Conservation (phyloP, 1,140 invertebrate species). For the Liolophura sinensis region DNA sequence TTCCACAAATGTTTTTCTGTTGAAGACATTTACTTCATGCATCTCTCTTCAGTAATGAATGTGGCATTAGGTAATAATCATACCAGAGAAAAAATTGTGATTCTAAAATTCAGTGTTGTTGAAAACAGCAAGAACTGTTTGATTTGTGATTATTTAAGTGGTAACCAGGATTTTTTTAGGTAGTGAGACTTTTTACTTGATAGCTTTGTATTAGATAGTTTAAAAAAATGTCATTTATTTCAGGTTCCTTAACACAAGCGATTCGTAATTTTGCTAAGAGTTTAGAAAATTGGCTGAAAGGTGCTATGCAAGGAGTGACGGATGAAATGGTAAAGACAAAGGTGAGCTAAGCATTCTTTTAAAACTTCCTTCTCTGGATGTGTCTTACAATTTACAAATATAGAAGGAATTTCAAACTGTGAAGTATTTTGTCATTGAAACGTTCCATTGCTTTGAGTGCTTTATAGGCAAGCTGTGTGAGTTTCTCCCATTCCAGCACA, state of each 20-base stretch:
- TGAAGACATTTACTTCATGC: no score
- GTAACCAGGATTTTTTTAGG: no score
- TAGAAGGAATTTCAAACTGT: not conserved
- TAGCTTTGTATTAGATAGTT: no score
- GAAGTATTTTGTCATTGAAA: not conserved
- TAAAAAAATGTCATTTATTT: slow-evolving; percentile 20
- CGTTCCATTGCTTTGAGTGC: not conserved
- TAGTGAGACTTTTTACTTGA: no score
- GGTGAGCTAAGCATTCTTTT: slow-evolving; percentile 54
- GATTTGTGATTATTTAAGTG: no score
- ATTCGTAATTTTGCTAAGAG: slow-evolving; percentile 93
- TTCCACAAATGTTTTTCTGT: no score
- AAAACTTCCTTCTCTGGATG: not conserved
- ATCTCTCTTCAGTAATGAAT: no score
- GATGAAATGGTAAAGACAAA: slow-evolving; percentile 83
- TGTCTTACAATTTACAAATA: not conserved
- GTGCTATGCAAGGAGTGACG: slow-evolving; percentile 85
- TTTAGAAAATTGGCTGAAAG: slow-evolving; percentile 83
- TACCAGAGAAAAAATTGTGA: no score
- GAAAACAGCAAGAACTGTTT: no score
- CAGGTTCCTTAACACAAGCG: slow-evolving; percentile 86
- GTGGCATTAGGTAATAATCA: no score
- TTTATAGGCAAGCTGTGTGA: not conserved
- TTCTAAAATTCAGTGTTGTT: no score
- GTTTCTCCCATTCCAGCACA: not conserved